Percentiles rank a stretch among this genome's conserved stretches.
Conservation (phyloP, 2,797 vertebrate genomes). For the Mus caroli region DNA sequence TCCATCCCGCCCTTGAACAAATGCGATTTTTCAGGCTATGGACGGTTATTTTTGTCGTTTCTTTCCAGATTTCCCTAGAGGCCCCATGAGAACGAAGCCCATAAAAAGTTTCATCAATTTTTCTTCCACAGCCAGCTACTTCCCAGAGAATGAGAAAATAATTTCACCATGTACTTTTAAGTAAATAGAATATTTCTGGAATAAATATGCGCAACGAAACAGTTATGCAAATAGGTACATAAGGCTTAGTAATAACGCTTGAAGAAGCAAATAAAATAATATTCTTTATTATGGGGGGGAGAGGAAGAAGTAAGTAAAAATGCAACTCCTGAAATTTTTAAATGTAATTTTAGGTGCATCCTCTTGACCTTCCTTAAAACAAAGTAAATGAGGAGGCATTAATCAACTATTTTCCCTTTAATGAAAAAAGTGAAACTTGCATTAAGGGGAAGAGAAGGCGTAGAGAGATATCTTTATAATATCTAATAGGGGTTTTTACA, state of each 20-base stretch:
- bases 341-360: constrained; percentile 74
- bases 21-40: constrained; percentile 81
- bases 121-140: constrained; percentile 66
- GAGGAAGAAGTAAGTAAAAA: constrained; percentile 75
- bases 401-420: constrained; percentile 79
- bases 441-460: constrained; percentile 57
- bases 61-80: constrained; percentile 80
- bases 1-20: constrained; percentile 80
- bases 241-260: constrained; percentile 65
- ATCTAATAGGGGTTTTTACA: constrained; percentile 18
- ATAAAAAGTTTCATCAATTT: constrained; percentile 81
- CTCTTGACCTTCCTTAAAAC: constrained; percentile 78
- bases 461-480: constrained; percentile 63
- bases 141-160: constrained; percentile 60
- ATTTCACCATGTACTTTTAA: constrained; percentile 70
- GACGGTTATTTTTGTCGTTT: constrained; percentile 78
- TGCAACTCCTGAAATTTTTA: constrained; percentile 68
- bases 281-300: constrained; percentile 68
- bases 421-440: constrained; percentile 76
- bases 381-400: constrained; percentile 78
- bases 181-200: constrained; percentile 73
- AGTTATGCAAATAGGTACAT: constrained; percentile 66
- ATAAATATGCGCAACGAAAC: constrained; percentile 64
- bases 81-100: constrained; percentile 61
- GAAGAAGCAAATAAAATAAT: constrained; percentile 72